Evolutionary conservation across 2,113 vertebrate species (phyloP), one percentile per base, ranked within the genome.

Genomic region (Sceloporus tristichus): DNA sequence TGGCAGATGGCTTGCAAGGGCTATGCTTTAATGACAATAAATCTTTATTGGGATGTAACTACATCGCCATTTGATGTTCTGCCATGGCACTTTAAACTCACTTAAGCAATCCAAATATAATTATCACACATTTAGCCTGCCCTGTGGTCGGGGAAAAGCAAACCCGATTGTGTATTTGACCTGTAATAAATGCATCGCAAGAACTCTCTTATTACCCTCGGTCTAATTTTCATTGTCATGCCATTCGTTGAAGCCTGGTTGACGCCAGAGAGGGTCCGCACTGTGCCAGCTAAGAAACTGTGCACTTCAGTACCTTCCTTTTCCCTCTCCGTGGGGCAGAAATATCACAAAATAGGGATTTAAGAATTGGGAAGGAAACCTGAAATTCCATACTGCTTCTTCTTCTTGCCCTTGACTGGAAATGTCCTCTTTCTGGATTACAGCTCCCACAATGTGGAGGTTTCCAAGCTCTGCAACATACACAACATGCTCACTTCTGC

Each of bases 1-100:
- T 86, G 42, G 65, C 87, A 86, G 93, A 91, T 91, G 65, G 79
- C 56, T 56, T 2, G 38, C 88, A 8, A 88, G 86, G 53, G 87
- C 87, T 89, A 53, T n/a, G 48, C 88, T 91, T 93, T 85, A 83
- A 85, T 78, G 56, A 77, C 23, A 27, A 75, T 86, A 90, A 91
- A 87, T 91, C 56, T 89, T 92, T 88, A 90, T 85, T 91, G 73
- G 40, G 84, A 86, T 89, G 87, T 74, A 88, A 78, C 70, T 79
- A 87, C 79, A 79, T 84, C 18, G 13, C 88, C 92, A 92, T 94
- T 88, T 90, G 87, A 89, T 88, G 79, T 68, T 89, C n/a, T 88
- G 59, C 80, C 85, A 77, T 62, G 1, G 65, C 68, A 19, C 84
- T 86, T 87, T 80, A 93, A 88, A 71, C 53, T 70, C 82, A 94